Evolutionary conservation across 2,888 invertebrate species (phyloP), one percentile per base, ranked within the genome.

Genomic region (Cheilosia vernalis): DNA sequence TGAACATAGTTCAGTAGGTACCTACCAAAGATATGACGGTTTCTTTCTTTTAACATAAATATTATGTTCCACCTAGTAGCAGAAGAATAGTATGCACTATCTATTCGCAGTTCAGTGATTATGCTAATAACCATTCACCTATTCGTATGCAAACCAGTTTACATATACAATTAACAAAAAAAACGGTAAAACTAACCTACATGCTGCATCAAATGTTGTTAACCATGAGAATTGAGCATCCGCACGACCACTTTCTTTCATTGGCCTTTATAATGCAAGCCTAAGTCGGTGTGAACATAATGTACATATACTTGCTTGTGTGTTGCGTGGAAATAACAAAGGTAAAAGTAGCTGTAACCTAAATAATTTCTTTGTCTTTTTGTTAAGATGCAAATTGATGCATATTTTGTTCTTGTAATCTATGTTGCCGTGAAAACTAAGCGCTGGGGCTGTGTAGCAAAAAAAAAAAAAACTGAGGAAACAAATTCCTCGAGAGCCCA

Each of bases 331-430:
- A 24, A 51, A 51, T 30, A 77, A 66, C 60, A 67, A 66, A 82
- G 77, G 82, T 82, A 82, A 72, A 72, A 77, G 82, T 82, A 72
- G 70, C 77, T 70, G 60, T 77, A 82, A 77, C 82, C 82, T 70
- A 77, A 70, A 77, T 82, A 82, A 61, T 74, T 63, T 53, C 49
- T 81, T 67, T 74, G 53, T 67, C 53, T 74, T 67, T 67, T 67
- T 37, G 60, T 44, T 47, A 13, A 60, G 42, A 81, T 81, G 74
- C 66, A 69, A 61, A 63, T 55, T 47, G 53, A 27, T 60, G 47
- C 51, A 17, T 15, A 19, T 40, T 51, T 51, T 19, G 13, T 30
- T 37, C 15, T 24, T 37, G 40, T 24, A 13, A 37, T 13, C 13
- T 37, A 37, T 37, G 37, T 0, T 37, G 37, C 37, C 13, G 37